Evolutionary conservation across 2,113 vertebrate species (phyloP).

Genomic region (Serinus canaria): DNA sequence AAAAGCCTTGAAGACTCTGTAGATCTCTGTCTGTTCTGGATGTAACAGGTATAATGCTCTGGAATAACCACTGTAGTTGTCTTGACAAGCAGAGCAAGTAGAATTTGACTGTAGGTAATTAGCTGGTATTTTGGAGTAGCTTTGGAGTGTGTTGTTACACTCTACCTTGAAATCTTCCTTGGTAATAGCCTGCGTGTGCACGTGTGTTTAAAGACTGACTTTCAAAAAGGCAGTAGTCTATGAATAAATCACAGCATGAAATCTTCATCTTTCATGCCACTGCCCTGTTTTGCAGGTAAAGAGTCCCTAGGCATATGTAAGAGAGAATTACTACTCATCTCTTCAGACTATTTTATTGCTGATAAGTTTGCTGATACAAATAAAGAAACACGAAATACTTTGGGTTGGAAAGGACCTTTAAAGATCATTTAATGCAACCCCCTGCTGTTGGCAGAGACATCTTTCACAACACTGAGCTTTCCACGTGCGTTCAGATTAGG

Average conservation of each 20-base stretch:
- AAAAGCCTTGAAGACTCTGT: not conserved
- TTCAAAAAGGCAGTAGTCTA: not conserved
- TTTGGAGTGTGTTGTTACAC: not conserved
- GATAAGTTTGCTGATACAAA: not conserved
- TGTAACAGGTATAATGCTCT: not conserved
- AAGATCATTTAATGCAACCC: not conserved
- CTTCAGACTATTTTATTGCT: not conserved
- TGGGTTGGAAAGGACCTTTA: not conserved
- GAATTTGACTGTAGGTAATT: not conserved
- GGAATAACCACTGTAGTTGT: not conserved
- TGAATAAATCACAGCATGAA: not conserved
- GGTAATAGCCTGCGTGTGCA: not conserved
- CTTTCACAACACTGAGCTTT: not conserved
- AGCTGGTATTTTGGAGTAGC: not conserved
- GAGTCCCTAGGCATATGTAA: not conserved
- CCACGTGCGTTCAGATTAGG: not conserved
- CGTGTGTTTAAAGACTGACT: not conserved
- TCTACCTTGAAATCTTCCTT: not conserved
- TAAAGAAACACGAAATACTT: not conserved
- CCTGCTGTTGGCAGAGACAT: not conserved
- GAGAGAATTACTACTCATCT: not conserved
- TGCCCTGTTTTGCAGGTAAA: not conserved
- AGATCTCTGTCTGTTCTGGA: not conserved
- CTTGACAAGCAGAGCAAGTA: not conserved
- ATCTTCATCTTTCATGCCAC: not conserved